Evolutionary conservation across 2,797 vertebrate species (phyloP), one percentile per base, ranked within the genome.

Genomic region (Tachyglossus aculeatus): DNA sequence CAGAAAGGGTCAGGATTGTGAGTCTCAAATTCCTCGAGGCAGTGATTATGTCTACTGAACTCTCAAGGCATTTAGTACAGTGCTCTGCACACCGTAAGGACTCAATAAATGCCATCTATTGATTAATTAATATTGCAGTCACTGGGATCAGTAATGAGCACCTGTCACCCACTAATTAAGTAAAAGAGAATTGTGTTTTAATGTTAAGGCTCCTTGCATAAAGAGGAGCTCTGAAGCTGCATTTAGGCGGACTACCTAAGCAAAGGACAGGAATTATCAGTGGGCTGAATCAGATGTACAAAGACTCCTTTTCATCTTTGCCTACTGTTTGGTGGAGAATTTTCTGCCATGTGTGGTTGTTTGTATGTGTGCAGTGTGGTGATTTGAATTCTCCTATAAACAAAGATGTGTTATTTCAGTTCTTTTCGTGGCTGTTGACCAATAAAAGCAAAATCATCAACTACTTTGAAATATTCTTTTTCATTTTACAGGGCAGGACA

Each of bases 331-430:
- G 27, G 3, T 48, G 31, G 54, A 39, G 45, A 16, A 10, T 43
- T 41, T 39, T 39, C 50, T 48, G 18, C 43, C 41, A 44, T 24
- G 21, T 45, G 31, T 77, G 47, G 67, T 5, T 29, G 5, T 27
- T 69, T 58, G 15, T 66, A 59, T 62, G 43, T 39, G 39, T 81
- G 71, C 71, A 19, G 70, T 24, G 45, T 25, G 2, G 51, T 48
- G 68, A 62, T 60, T 86, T n/a, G 74, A 6, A 27, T 76, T 65
- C 53, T 76, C 37, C 54, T 8, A 12, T 34, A 64, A 75, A 44
- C 45, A 71, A 70, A 78, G 32, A 39, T 13, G 24, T 58, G 45
- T 59, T 32, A 60, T 15, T 21, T 57, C 53, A 44, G 32, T 39
- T 29, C 40, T 62, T 29, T 36, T 56, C 24, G 50, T 18, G 4